Conservation (phyloP, 2,888 invertebrate genomes). For the Andricus curvator region DNA sequence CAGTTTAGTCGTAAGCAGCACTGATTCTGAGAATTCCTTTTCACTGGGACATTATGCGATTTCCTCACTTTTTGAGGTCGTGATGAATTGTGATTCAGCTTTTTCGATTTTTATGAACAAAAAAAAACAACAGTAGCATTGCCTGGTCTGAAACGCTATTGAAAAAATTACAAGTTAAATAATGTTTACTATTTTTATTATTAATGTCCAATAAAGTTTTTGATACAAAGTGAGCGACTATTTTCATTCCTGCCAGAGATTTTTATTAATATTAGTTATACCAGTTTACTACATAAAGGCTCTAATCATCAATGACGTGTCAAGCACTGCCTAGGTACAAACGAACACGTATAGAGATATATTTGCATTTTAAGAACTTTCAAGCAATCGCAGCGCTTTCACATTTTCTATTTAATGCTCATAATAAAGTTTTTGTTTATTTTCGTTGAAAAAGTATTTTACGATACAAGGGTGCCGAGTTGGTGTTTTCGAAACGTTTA, state of each 20-base stretch:
- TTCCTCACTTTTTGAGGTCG: neutral
- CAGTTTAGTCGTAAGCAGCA: neutral
- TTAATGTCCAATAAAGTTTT: slow-evolving; percentile 39
- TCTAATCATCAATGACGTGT: neutral
- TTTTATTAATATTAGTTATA: neutral
- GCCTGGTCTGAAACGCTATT: neutral
- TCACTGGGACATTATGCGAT: neutral
- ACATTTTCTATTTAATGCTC: neutral
- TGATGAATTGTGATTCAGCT: slow-evolving; percentile 17
- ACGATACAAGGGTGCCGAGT: too few species aligned
- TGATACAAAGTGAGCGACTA: slow-evolving; percentile 6
- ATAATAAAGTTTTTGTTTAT: neutral
- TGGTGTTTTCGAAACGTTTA: too few species aligned
- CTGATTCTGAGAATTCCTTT: slow-evolving; percentile 1
- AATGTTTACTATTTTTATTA: slow-evolving; percentile 39
- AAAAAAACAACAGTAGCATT: neutral
- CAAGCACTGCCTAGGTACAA: neutral
- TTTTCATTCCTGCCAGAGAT: neutral
- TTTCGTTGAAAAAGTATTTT: too few species aligned
- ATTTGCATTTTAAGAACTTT: neutral
- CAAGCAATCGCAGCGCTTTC: neutral
- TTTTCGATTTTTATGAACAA: slow-evolving; percentile 2
- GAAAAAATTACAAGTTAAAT: slow-evolving; percentile 1
- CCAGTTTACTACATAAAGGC: neutral
- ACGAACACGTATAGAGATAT: neutral